Conservation (phyloP, 2,888 invertebrate genomes). For the Villa cingulata region DNA sequence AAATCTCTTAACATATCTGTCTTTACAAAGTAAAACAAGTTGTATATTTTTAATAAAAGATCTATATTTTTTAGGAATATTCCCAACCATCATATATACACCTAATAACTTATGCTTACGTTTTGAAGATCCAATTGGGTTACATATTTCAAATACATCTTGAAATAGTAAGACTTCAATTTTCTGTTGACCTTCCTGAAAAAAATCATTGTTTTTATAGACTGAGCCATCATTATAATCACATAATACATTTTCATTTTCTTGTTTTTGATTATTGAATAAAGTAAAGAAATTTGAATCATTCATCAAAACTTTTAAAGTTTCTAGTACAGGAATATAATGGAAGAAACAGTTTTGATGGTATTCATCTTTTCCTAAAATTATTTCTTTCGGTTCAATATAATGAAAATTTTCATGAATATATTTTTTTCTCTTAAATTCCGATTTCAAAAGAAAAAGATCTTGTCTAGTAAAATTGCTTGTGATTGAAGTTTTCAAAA, state of each 20-base stretch:
- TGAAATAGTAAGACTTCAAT: slow-evolving; percentile 20
- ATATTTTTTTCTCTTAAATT: background rate
- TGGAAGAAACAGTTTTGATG: slow-evolving; percentile 7
- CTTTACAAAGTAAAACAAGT: slow-evolving; percentile 20
- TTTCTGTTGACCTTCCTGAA: slow-evolving; percentile 3
- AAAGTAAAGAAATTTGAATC: slow-evolving; percentile 4
- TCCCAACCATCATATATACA: slow-evolving; percentile 20
- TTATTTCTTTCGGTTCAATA: slow-evolving; percentile 3
- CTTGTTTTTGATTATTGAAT: background rate
- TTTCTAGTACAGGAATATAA: slow-evolving; percentile 10
- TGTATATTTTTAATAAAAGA: slow-evolving; percentile 18
- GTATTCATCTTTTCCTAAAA: slow-evolving; percentile 3
- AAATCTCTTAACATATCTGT: slow-evolving; percentile 18
- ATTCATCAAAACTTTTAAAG: slow-evolving; percentile 4
- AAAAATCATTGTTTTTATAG: slow-evolving; percentile 12
- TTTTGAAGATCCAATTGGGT: slow-evolving; percentile 21
- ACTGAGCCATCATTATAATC: slow-evolving; percentile 8
- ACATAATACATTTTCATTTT: background rate
- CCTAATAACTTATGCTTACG: slow-evolving; percentile 21
- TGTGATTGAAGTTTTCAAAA: no score
- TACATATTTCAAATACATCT: slow-evolving; percentile 23
- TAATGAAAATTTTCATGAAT: background rate
- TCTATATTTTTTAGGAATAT: slow-evolving; percentile 17
- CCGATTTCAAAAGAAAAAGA: background rate
- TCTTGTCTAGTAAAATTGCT: no score